Evolutionary conservation across 1,140 invertebrate genomes (phyloP).

Genomic region (Philaenus spumarius): DNA sequence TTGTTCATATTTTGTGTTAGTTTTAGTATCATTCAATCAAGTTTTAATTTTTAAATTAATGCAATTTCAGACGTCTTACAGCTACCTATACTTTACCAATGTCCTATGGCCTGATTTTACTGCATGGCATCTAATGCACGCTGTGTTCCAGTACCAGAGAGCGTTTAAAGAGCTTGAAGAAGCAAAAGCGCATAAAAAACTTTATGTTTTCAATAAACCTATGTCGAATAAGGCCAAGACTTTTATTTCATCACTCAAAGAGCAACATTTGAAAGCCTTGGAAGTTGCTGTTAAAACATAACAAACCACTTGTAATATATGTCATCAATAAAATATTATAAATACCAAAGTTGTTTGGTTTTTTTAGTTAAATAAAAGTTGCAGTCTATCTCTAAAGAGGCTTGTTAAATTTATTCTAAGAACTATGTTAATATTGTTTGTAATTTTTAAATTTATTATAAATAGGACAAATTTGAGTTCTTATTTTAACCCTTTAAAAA

Average conservation of each 20-base stretch:
- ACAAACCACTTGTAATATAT: too few species aligned
- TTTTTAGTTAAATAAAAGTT: too few species aligned
- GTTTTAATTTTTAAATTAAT: background rate
- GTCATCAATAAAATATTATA: too few species aligned
- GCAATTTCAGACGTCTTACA: conserved; percentile 54
- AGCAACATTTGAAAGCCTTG: background rate
- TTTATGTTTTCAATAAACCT: background rate
- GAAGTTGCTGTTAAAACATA: too few species aligned
- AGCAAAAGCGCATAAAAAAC: background rate
- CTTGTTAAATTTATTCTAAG: too few species aligned
- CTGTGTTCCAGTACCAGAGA: conserved; percentile 79
- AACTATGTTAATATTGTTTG: too few species aligned
- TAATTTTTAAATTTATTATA: too few species aligned
- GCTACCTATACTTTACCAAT: conserved; percentile 69
- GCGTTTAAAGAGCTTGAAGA: background rate
- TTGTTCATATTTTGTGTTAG: background rate
- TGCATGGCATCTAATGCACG: conserved; percentile 80
- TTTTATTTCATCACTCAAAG: background rate
- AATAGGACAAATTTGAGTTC: too few species aligned
- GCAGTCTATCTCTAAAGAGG: too few species aligned
- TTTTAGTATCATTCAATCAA: background rate
- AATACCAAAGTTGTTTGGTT: too few species aligned
- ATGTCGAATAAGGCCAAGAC: background rate
- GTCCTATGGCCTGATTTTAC: conserved; percentile 92
- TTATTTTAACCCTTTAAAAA: too few species aligned